Conservation (phyloP, 1,140 invertebrate genomes). For the Caenorhabditis briggsae region DNA sequence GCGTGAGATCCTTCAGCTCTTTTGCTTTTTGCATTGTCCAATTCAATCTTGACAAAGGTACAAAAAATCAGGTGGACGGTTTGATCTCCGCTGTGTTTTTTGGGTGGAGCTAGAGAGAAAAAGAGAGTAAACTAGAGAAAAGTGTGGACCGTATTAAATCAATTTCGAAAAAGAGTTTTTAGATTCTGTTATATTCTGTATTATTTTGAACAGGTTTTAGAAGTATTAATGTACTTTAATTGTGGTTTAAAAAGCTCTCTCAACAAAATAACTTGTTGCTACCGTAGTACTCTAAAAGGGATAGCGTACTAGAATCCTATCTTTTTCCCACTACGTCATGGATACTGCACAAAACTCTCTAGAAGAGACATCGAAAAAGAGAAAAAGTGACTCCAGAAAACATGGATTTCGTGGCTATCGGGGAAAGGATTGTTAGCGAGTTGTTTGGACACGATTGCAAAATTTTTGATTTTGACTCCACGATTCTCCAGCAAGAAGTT, state of each 20-base stretch:
- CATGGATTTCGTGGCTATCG: background rate
- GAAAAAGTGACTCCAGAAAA: background rate
- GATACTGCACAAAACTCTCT: background rate
- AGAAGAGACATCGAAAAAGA: background rate
- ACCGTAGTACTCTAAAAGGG: background rate
- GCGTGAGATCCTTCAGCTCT: conserved; percentile 32
- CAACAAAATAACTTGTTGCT: background rate
- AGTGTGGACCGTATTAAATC: background rate
- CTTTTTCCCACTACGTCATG: background rate
- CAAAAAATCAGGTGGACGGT: conserved; percentile 42
- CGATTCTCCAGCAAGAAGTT: background rate
- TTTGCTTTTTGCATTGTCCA: conserved; percentile 49
- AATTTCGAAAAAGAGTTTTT: too few relatives aligned
- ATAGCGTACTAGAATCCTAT: background rate
- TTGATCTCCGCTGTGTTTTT: background rate
- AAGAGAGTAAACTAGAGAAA: background rate
- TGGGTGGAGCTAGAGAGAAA: too few relatives aligned
- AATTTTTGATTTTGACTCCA: background rate
- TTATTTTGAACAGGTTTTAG: too few relatives aligned
- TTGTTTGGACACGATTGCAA: background rate
- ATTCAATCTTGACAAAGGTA: conserved; percentile 19
- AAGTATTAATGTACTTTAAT: too few relatives aligned
- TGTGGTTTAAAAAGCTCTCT: too few relatives aligned
- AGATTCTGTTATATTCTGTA: too few relatives aligned
- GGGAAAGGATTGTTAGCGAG: background rate